Percentiles rank a stretch among this genome's conserved stretches.
phyloP scores from a whole-genome alignment of 2,797 vertebrate genomes.

The Anas capensis region DNA sequence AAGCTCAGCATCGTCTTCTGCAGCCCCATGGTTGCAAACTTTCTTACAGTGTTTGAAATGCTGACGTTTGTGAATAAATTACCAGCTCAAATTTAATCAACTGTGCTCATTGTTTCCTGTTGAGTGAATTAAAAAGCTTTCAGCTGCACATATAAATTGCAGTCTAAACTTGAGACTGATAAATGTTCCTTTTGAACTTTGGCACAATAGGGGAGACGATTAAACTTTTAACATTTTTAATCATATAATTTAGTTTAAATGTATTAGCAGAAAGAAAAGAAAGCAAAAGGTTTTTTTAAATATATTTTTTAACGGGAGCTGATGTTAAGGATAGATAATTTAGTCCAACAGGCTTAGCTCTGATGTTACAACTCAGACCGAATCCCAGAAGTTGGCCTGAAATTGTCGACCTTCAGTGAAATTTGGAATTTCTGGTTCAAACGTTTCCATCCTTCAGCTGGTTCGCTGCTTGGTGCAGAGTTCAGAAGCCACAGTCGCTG shows the following conservation, averaged over 20 bases:
- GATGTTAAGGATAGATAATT: background rate
- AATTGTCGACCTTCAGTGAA: background rate
- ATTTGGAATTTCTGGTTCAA: background rate
- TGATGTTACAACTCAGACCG: fast-evolving
- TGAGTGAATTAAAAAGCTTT: constrained; percentile 51
- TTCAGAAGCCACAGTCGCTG: too few relatives aligned
- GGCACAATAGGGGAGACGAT: background rate
- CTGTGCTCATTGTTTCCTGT: constrained; percentile 2
- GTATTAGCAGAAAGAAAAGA: background rate
- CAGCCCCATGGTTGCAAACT: background rate
- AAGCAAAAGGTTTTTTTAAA: background rate
- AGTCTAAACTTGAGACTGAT: background rate
- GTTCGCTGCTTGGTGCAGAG: too few relatives aligned
- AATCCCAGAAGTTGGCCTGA: background rate
- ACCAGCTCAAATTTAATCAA: constrained; percentile 33
- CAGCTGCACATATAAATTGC: background rate
- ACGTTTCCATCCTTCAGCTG: background rate
- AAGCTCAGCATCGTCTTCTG: background rate
- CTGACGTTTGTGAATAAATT: background rate
- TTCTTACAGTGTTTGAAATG: background rate
- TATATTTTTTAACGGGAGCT: background rate
- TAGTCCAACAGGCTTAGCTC: background rate
- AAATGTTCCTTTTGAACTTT: constrained; percentile 39
- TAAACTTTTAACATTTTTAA: constrained; percentile 34
- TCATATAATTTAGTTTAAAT: constrained; percentile 36